Evolutionary conservation across 2,113 vertebrate species (phyloP).

Genomic region (Peromyscus maniculatus): DNA sequence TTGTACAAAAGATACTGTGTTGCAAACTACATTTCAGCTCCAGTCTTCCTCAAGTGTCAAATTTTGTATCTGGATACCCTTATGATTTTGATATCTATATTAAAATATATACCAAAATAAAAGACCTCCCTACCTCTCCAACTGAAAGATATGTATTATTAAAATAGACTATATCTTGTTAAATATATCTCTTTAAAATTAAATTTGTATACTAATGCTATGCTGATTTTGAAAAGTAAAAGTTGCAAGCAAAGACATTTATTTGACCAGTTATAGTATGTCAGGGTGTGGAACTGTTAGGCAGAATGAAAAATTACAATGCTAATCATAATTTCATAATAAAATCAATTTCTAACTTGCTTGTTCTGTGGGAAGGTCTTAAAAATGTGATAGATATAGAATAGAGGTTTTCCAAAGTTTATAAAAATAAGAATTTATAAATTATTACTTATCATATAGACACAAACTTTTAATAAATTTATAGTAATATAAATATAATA

Average conservation of each 20-base stretch:
- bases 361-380: not conserved
- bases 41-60: not conserved
- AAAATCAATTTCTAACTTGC: not conserved
- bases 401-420: not conserved
- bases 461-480: not conserved
- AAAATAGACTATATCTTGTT: not conserved
- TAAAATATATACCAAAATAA: slow-evolving; percentile 9
- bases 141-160: not conserved
- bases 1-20: not conserved
- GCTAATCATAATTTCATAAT: not conserved
- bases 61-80: not conserved
- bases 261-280: not conserved
- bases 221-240: not conserved
- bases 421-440: not conserved
- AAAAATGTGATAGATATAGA: not conserved
- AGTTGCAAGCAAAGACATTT: not conserved
- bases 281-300: not conserved
- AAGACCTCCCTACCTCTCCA: not conserved
- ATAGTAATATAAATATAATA: not conserved
- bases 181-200: not conserved
- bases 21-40: not conserved
- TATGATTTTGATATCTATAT: not conserved
- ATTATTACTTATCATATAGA: not conserved
- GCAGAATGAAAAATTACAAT: not conserved
- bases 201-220: not conserved